Evolutionary conservation across 1,140 invertebrate genomes (phyloP), one percentile per base, ranked within the genome.

Genomic region (Rhopalosiphum padi): DNA sequence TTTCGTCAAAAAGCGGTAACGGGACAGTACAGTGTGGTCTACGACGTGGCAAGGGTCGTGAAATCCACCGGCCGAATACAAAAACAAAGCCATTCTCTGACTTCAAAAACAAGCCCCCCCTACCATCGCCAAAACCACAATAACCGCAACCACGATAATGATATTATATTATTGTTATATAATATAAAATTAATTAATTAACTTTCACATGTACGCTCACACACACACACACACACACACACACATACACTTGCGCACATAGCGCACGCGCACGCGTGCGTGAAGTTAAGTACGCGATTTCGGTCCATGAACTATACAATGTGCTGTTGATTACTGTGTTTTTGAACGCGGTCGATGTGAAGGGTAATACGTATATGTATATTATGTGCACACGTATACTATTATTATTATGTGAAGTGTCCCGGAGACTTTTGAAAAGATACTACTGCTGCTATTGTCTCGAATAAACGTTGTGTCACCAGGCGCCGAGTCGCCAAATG

Each of bases 391-490:
- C 3, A 9, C 37, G 11, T 86, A 68, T 68, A 68, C 30, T 68
- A 68, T 68, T 68, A 68, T 68, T 68, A 43, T 41, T 41, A 48
- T 86, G 43, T 46, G 23, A 86, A 43, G 23, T 86, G 2, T 30
- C 9, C 85, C 3, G 85, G 23, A 43, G 43, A 46, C 85, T 86
- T 86, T 86, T 46, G 85, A 86, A 43, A 86, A 41, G 25, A 41
- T n/a, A 68, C 60, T 68, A 30, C 60, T 30, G 9, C 60, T 30
- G 37, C 41, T 5, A 86, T 86, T 86, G 85, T 86, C 43, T 86
- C 85, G 43, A 86, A 86, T 86, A 86, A 86, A 86, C 85, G 85
- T 86, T 46, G 41, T 46, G 85, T 41, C 60, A 15, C 60, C 60
- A 30, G 11, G 60, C 30, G 60, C 60, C 60, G 43, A 86, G 41